Evolutionary conservation across 2,797 vertebrate species (phyloP).

Genomic region (Neomorphus geoffroyi): DNA sequence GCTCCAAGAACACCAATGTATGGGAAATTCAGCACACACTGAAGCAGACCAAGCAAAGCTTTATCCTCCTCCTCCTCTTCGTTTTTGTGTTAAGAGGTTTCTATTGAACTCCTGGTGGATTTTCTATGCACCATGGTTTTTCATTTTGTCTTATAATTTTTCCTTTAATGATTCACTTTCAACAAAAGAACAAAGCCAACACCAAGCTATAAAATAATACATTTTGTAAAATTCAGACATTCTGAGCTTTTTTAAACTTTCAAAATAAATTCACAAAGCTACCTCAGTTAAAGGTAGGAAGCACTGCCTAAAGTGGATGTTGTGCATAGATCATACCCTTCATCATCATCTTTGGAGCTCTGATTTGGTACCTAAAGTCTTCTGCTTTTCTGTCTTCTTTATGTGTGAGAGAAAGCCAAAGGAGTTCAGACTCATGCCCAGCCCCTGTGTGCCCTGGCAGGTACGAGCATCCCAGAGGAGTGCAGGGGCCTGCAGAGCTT

Average conservation of each 20-base stretch:
- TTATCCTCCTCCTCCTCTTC: not conserved
- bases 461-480: not conserved
- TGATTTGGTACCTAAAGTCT: not conserved
- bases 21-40: not conserved
- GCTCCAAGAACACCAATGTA: not conserved
- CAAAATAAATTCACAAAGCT: constrained; percentile 3
- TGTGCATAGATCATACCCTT: not conserved
- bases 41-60: not conserved
- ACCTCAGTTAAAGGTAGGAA: constrained; percentile 46
- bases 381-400: not conserved
- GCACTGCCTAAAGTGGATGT: not conserved
- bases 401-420: not conserved
- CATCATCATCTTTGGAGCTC: rapidly evolving
- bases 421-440: not conserved
- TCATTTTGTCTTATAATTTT: constrained; percentile 68
- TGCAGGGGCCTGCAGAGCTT: rapidly evolving
- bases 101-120: constrained; percentile 64
- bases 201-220: constrained; percentile 49
- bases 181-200: constrained; percentile 69
- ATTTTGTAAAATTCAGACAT: not conserved
- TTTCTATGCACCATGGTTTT: constrained; percentile 72
- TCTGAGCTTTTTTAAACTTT: not conserved
- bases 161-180: constrained; percentile 67
- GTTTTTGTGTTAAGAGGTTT: constrained; percentile 33
- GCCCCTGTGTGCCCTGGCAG: not conserved